phyloP scores from a whole-genome alignment of 1,140 invertebrate genomes.

The Temnothorax longispinosus region DNA sequence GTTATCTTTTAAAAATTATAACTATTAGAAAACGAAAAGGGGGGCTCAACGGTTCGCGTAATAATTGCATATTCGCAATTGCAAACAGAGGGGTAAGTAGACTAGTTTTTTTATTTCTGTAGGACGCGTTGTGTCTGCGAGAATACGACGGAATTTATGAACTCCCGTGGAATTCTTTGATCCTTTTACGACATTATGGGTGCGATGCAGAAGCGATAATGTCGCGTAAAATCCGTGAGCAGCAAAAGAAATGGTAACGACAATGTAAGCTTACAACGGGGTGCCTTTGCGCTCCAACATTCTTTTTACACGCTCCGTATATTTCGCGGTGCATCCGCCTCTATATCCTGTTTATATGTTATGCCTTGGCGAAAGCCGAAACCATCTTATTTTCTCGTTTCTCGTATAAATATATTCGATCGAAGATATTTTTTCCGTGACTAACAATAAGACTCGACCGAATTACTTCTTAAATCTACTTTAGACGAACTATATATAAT shows the following conservation, averaged over 20 bases:
- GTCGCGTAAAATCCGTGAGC: constrained; percentile 56
- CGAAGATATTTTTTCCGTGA: not conserved
- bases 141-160: constrained; percentile 27
- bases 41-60: not conserved
- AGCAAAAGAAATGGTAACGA: constrained; percentile 48
- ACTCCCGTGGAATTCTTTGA: constrained; percentile 10
- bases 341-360: constrained; percentile 30
- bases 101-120: constrained; percentile 42
- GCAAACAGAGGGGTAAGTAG: constrained; percentile 37
- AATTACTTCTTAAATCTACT: not conserved
- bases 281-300: not conserved
- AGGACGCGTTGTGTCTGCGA: not conserved
- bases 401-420: not conserved
- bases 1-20: not conserved
- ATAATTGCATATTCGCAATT: constrained; percentile 44
- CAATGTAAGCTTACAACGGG: constrained; percentile 59
- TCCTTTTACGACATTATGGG: constrained; percentile 31
- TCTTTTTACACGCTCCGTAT: not conserved
- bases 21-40: not conserved
- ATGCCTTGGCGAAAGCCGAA: not conserved
- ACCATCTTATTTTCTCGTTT: not conserved
- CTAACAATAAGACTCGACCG: not conserved
- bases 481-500: not conserved
- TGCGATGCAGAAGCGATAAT: constrained; percentile 54
- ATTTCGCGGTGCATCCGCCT: not conserved